Evolutionary conservation across 2,797 vertebrate species (phyloP).

Genomic region (Tangara arthus): DNA sequence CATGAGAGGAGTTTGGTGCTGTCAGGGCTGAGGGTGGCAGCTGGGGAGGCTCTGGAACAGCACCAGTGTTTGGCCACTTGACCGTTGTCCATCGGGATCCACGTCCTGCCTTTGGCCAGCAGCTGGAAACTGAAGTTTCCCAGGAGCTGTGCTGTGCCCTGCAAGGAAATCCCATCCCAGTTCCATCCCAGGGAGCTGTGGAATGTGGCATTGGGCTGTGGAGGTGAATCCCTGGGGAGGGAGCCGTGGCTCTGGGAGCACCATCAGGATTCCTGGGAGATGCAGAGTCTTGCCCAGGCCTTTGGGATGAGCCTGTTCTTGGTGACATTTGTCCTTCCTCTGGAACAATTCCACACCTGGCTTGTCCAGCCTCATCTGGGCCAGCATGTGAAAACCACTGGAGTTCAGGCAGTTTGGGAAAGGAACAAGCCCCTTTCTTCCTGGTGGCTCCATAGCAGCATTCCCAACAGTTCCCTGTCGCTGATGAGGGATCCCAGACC

Average conservation of each 20-base stretch:
- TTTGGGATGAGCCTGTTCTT: neutral
- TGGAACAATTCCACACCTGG: neutral
- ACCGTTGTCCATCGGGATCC: accelerated
- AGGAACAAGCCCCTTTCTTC: neutral
- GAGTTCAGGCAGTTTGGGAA: neutral
- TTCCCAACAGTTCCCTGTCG: neutral
- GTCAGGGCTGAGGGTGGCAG: neutral
- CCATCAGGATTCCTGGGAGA: neutral
- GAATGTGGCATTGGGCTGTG: neutral
- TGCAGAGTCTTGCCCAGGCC: accelerated
- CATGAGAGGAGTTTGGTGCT: constrained; percentile 23
- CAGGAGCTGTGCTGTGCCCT: neutral
- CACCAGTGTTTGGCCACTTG: accelerated
- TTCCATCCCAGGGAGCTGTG: neutral
- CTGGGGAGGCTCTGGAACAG: neutral
- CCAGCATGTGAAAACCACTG: accelerated
- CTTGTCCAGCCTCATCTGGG: neutral
- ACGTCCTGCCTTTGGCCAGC: neutral
- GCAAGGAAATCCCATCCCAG: neutral
- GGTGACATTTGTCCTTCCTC: neutral
- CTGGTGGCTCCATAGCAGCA: neutral
- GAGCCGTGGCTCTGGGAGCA: accelerated
- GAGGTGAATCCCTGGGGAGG: neutral
- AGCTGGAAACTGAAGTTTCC: neutral
- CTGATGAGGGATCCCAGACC: neutral